Base-by-base conservation (phyloP, 2,888 invertebrate genomes). In the Trissolcus japonicus region DNA sequence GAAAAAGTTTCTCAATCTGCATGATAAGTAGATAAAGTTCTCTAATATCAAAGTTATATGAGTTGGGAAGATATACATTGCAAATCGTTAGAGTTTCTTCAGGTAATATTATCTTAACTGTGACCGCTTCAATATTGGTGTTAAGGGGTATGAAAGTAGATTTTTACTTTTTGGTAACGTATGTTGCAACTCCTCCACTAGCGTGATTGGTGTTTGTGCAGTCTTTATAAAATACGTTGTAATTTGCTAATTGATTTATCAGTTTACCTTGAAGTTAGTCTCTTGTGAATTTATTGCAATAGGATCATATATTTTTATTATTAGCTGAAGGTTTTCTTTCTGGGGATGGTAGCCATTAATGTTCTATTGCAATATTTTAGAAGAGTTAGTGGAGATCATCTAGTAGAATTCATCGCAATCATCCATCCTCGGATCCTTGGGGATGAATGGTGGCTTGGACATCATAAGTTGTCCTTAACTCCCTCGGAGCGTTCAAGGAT, bases 231-330 rank as follows among this genome's bases (percentile, higher is more conserved):
- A n/a, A n/a, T n/a, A n/a, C n/a, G n/a, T 41, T 41, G 41, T 41
- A 41, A 3, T 41, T 41, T 41, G 41, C 11, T 41, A 4, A 41
- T 4, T n/a, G n/a, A n/a, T n/a, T 41, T 41, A 35, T 53, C 16
- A 13, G 17, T 21, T 67, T 65, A 71, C n/a, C n/a, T n/a, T n/a
- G n/a, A 73, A 55, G 43, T 80, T 76, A 4, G 79, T 79, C 74
- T 80, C 82, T 78, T 82, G 80, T 0, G 81, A 13, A 57, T 76
- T 81, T 40, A 79, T 65, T 0, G 66, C 69, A 6, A 50, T n/a
- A 0, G 74, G 66, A 13, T 62, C 46, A n/a, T 51, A n/a, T 29
- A 74, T 16, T 0, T 25, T 17, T 6, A 76, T 62, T 19, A 81
- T 57, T 61, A 79, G 7, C 61, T 81, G 35, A n/a, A 82, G 62